A percentile compares a stretch with the other conserved stretches of the same genome.
Evolutionary conservation across 2,113 vertebrate species (phyloP).

Genomic region (Takifugu flavidus): DNA sequence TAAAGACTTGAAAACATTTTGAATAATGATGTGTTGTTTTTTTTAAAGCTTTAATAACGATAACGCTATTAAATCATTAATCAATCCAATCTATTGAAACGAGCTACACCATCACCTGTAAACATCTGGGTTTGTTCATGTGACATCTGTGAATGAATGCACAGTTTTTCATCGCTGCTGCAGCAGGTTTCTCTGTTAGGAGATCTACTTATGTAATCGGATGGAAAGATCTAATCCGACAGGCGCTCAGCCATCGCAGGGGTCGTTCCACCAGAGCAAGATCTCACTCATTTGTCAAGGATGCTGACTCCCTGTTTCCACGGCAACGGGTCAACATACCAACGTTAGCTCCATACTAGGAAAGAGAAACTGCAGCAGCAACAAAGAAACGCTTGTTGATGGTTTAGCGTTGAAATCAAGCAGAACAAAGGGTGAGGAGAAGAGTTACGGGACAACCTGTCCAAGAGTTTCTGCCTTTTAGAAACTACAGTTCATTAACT

Average conservation of each 20-base stretch:
- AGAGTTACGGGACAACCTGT: neutral
- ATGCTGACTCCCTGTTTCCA: constrained; percentile 46
- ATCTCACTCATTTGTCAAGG: constrained; percentile 40
- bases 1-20: no score
- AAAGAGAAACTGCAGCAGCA: constrained; percentile 32
- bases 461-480: neutral
- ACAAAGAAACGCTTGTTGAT: constrained; percentile 33
- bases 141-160: no score
- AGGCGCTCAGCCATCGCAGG: constrained; percentile 19
- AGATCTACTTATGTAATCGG: constrained; percentile 22
- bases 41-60: no score
- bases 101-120: no score
- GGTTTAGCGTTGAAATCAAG: constrained; percentile 33
- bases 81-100: no score
- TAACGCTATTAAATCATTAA: no score
- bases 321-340: constrained; percentile 30
- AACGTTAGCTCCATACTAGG: constrained; percentile 58
- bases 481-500: neutral
- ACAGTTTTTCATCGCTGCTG: no score
- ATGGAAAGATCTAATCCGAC: constrained; percentile 47
- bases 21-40: no score
- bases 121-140: no score
- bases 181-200: neutral
- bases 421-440: constrained; percentile 60
- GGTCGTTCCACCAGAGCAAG: constrained; percentile 34